phyloP scores from a whole-genome alignment of 2,888 invertebrate species.

The Vesta saturnalis region DNA sequence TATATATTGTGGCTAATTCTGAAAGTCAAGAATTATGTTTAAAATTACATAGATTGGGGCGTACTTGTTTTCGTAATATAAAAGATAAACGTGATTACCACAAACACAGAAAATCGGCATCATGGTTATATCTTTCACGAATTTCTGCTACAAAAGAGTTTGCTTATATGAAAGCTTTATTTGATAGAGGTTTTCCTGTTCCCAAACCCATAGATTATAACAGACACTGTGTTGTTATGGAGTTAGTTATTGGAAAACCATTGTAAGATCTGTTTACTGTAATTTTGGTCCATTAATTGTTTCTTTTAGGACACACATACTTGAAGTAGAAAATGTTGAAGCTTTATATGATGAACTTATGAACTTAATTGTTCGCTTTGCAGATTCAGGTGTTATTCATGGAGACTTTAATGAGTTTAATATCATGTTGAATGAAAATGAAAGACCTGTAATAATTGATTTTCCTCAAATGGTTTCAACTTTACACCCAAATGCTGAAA shows the following conservation, averaged over 20 bases:
- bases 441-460: conserved; percentile 90
- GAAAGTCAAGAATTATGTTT: conserved; percentile 85
- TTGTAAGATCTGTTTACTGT: conserved; percentile 67
- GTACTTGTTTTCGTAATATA: conserved; percentile 95
- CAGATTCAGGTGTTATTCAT: conserved; percentile 96
- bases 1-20: conserved; percentile 87
- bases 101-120: conserved; percentile 85
- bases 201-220: conserved; percentile 96
- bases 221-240: conserved; percentile 96
- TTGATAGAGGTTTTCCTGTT: conserved; percentile 92
- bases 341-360: conserved; percentile 92
- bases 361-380: conserved; percentile 90
- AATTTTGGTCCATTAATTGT: conserved; percentile 23
- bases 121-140: conserved; percentile 96
- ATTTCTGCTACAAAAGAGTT: conserved; percentile 98
- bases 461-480: conserved; percentile 99
- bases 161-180: conserved; percentile 95
- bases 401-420: conserved; percentile 99
- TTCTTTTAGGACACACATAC: conserved; percentile 66
- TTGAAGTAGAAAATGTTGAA: conserved; percentile 74
- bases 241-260: conserved; percentile 84
- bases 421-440: conserved; percentile 85
- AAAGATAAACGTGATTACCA: conserved; percentile 98
- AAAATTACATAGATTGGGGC: conserved; percentile 92
- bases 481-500: conserved; percentile 89